Conservation (phyloP, 2,888 invertebrate species). For the Synanthedon tipuliformis region DNA sequence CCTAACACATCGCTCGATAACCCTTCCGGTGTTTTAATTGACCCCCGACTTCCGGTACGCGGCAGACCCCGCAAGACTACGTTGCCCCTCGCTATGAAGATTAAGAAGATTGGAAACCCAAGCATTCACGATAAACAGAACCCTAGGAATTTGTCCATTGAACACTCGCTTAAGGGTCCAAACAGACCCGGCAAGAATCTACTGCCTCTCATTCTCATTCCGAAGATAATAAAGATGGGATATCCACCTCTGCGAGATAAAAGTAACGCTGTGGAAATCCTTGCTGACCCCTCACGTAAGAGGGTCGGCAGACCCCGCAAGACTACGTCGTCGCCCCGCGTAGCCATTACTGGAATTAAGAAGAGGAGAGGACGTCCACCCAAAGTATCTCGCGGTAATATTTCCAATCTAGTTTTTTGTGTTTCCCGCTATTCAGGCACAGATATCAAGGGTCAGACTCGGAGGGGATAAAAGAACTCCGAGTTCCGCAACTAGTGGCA, state of each 20-base stretch:
- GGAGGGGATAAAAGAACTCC: too few relatives aligned
- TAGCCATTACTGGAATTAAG: constrained; percentile 56
- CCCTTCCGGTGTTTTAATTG: constrained; percentile 4
- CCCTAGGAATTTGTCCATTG: too few relatives aligned
- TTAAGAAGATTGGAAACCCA: constrained; percentile 24
- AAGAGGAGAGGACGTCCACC: constrained; percentile 60
- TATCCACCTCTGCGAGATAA: too few relatives aligned
- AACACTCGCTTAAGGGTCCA: too few relatives aligned
- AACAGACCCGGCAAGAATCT: too few relatives aligned
- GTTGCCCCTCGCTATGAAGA: constrained; percentile 52
- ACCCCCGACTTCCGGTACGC: constrained; percentile 52
- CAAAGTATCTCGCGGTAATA: constrained; percentile 52
- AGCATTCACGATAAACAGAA: too few relatives aligned
- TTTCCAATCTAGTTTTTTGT: too few relatives aligned
- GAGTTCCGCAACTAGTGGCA: too few relatives aligned
- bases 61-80: constrained; percentile 70
- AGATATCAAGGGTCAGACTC: not conserved
- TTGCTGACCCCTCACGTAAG: constrained; percentile 49
- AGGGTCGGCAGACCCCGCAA: constrained; percentile 66
- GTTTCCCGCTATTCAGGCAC: too few relatives aligned
- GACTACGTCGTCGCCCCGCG: constrained; percentile 41
- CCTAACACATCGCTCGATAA: too few relatives aligned
- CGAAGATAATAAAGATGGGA: too few relatives aligned
- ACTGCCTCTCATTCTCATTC: too few relatives aligned
- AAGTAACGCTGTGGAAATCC: not conserved